Base-by-base conservation (phyloP, 2,797 vertebrate species). In the Poeciliopsis infans region DNA sequence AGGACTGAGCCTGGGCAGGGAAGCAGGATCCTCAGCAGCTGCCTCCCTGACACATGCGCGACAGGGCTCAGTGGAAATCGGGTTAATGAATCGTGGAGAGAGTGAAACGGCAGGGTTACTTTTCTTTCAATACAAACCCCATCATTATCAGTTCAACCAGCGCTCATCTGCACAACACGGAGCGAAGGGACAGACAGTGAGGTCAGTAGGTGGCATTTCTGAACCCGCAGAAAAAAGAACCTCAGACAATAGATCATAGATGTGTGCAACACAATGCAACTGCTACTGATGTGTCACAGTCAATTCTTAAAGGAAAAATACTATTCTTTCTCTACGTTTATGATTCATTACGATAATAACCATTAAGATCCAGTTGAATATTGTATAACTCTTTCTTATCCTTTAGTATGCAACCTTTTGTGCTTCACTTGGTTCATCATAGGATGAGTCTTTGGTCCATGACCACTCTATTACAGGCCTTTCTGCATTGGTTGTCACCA, bases 31-130 rank as follows among this genome's bases (percentile, higher is more conserved):
- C 88, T 90, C 88, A 89, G 88, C 83, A 78, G 83, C 88, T 91
- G 88, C 92, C 91, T 90, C 91, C 51, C 83, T 95, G 95, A 95
- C 94, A 96, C 94, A 96, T 95, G 90, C 93, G 90, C 93, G 86
- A 85, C 93, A 94, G 90, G 90, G 90, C 95, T 95, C 92, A 92
- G 84, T 89, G 92, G 79, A 94, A 94, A 94, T 93, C 87, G 87
- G 90, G 87, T 94, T 95, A 95, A 96, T 95, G 95, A 96, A 93
- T 93, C 86, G 73, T 83, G 78, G 75, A 77, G 36, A 43, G 84
- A 76, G 82, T 79, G 76, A 84, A 90, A 85, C 89, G 82, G 88
- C 82, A 43, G 91, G 93, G 91, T 86, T 80, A 81, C 89, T 86
- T 79, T 66, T 85, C 89, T 93, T 90, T 92, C 89, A 93, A 91